phyloP scores from a whole-genome alignment of 2,797 vertebrate species.

The Syngnathus rostellatus region DNA sequence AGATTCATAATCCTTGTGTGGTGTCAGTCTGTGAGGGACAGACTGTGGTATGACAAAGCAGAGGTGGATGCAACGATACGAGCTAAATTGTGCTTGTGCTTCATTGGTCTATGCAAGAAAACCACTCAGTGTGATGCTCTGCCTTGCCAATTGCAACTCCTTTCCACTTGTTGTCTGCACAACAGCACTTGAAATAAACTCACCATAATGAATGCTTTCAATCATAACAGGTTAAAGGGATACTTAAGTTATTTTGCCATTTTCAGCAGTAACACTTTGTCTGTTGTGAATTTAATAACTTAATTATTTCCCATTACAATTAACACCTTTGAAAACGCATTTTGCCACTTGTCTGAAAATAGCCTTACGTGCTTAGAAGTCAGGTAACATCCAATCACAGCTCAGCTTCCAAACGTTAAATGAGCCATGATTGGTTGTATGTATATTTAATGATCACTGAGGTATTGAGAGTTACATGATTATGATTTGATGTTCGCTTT shows the following conservation, averaged over 20 bases:
- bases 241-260: too few species aligned
- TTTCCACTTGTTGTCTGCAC: not conserved
- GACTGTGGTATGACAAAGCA: not conserved
- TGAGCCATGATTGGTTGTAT: too few species aligned
- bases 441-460: not conserved
- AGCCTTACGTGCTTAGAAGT: too few species aligned
- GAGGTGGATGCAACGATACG: not conserved
- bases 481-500: not conserved
- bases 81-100: not conserved
- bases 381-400: too few species aligned
- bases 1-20: not conserved
- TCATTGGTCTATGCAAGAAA: not conserved
- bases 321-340: too few species aligned
- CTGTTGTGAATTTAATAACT: too few species aligned
- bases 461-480: too few species aligned
- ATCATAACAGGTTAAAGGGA: not conserved
- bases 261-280: too few species aligned
- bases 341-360: too few species aligned
- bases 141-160: not conserved
- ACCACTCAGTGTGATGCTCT: not conserved
- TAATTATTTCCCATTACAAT: too few species aligned
- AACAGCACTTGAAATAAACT: not conserved
- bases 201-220: not conserved
- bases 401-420: too few species aligned
- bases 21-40: not conserved